These are phyloP conservation scores for Nephrotoma flavescens DNA, from an alignment of 2,888 invertebrate species.

Conservation along the genomic window DNA sequence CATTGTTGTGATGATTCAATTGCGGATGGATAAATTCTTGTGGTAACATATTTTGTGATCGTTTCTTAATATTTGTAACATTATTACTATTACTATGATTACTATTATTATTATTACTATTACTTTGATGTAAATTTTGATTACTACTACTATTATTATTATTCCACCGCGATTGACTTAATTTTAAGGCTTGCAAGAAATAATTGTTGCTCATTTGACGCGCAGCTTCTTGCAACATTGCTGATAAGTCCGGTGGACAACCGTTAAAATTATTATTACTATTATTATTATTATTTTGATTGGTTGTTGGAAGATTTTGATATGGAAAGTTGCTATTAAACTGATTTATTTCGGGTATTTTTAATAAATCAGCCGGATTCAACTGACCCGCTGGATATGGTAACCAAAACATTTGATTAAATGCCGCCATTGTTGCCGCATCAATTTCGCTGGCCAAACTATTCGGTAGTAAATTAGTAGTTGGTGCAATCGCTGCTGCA, in stretches of 20 bases:
- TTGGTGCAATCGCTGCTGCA: slow-evolving; percentile 4
- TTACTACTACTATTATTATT: background rate
- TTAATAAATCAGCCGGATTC: slow-evolving; percentile 18
- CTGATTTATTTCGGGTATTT: background rate
- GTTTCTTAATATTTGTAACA: background rate
- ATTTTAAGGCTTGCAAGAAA: slow-evolving; percentile 29
- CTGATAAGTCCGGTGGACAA: slow-evolving; percentile 15
- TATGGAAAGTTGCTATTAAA: slow-evolving; percentile 16
- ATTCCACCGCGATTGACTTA: slow-evolving; percentile 7
- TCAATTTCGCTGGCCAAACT: slow-evolving; percentile 48
- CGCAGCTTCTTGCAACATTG: slow-evolving; percentile 57
- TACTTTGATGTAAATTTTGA: background rate
- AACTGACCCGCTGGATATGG: slow-evolving; percentile 40
- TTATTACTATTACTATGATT: background rate
- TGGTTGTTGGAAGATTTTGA: slow-evolving; percentile 18
- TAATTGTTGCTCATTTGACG: slow-evolving; percentile 31
- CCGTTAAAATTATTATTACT: background rate
- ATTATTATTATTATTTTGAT: slow-evolving; percentile 2
- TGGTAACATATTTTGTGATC: background rate
- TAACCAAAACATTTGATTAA: slow-evolving; percentile 61
- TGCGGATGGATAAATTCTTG: background rate
- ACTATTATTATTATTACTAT: background rate
- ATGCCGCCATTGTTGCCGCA: slow-evolving; percentile 50
- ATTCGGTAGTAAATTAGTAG: slow-evolving; percentile 14
- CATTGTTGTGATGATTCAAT: background rate